Conservation (phyloP, 2,113 vertebrate genomes). For the Gallinago jamesoni region DNA sequence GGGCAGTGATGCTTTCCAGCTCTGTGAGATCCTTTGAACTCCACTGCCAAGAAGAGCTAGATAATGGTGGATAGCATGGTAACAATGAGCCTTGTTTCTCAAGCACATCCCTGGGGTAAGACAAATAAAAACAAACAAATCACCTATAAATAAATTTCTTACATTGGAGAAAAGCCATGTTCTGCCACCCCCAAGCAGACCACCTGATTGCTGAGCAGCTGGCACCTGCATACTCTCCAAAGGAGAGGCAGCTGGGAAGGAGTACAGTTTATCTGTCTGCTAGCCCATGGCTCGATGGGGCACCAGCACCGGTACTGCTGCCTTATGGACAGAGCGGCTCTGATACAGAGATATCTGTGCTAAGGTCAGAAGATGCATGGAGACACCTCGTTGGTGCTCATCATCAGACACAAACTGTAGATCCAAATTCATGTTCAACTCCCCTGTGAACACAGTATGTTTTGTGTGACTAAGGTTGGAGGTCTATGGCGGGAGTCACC, state of each 20-base stretch:
- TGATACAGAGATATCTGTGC: neutral
- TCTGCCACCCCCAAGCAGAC: neutral
- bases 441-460: neutral
- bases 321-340: neutral
- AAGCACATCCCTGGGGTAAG: neutral
- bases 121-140: neutral
- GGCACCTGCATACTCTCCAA: neutral
- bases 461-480: neutral
- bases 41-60: constrained; percentile 1
- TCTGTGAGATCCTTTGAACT: neutral
- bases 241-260: neutral
- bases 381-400: neutral
- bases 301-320: neutral
- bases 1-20: neutral
- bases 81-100: neutral
- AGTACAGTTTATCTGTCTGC: neutral
- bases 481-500: neutral
- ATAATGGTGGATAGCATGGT: neutral
- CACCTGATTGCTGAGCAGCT: neutral
- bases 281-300: neutral
- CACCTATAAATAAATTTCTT: neutral
- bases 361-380: neutral
- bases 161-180: neutral
- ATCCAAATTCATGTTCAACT: neutral
- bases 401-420: neutral